Conservation (phyloP, 2,113 vertebrate species). For the Pelodiscus sinensis region DNA sequence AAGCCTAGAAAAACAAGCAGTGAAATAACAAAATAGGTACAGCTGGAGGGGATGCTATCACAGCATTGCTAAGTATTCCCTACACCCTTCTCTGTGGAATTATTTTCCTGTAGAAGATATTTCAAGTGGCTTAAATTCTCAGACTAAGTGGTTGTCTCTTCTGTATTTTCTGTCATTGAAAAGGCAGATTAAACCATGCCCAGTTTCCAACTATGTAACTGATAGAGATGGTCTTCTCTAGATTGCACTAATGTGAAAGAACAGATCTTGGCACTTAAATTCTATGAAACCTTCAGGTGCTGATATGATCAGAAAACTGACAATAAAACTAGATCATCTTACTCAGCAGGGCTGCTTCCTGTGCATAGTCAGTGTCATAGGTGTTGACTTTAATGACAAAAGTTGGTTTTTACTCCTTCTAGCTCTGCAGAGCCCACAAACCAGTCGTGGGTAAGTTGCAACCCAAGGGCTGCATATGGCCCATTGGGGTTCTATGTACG, state of each 20-base stretch:
- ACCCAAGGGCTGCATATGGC: too few relatives aligned
- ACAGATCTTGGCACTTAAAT: conserved; percentile 44
- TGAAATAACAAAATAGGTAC: not conserved
- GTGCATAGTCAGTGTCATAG: not conserved
- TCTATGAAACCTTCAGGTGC: conserved; percentile 61
- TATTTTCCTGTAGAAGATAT: conserved; percentile 23
- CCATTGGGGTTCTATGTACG: too few relatives aligned
- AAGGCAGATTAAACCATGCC: too few relatives aligned
- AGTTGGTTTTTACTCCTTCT: not conserved
- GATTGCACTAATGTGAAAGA: conserved; percentile 7
- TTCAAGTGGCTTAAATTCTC: conserved; percentile 34
- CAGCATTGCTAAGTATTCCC: not conserved
- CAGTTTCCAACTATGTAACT: conserved; percentile 30
- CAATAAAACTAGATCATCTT: conserved; percentile 1
- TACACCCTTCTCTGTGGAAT: not conserved
- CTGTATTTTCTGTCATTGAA: conserved; percentile 5
- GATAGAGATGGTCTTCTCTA: not conserved
- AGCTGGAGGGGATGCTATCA: not conserved
- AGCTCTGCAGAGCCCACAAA: not conserved
- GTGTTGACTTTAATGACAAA: not conserved
- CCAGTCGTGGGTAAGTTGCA: too few relatives aligned
- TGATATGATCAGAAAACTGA: conserved; percentile 35
- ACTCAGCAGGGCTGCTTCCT: not conserved
- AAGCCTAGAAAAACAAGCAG: not conserved
- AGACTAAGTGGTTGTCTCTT: not conserved